Percentiles rank a stretch among this genome's conserved stretches.
Evolutionary conservation across 1,140 invertebrate species (phyloP).

Genomic region (Cardiocondyla obscurior): DNA sequence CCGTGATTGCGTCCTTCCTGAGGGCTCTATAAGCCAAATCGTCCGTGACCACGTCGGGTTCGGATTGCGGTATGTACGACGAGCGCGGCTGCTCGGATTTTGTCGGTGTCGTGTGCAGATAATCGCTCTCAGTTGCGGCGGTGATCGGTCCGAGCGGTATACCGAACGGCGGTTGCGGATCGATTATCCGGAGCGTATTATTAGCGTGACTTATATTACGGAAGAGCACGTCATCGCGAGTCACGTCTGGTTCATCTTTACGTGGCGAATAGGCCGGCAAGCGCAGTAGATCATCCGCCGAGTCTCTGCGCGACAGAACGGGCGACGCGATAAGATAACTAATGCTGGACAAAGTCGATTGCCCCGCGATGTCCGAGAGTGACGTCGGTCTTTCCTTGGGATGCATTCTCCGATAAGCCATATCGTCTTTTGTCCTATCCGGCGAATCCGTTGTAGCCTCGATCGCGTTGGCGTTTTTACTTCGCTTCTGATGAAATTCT

Average conservation of each 20-base stretch:
- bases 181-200: conserved; percentile 85
- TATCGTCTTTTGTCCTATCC: conserved; percentile 90
- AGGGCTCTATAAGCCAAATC: conserved; percentile 93
- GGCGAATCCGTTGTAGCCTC: conserved; percentile 77
- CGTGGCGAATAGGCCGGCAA: conserved; percentile 55
- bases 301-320: conserved; percentile 78
- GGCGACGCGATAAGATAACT: conserved; percentile 91
- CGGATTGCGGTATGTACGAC: conserved; percentile 86
- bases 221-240: conserved; percentile 92
- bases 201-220: conserved; percentile 91
- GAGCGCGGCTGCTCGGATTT: conserved; percentile 84
- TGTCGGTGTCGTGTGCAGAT: conserved; percentile 90
- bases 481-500: conserved; percentile 70
- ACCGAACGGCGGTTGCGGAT: conserved; percentile 94
- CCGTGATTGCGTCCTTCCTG: conserved; percentile 89
- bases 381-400: conserved; percentile 84
- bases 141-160: conserved; percentile 93
- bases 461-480: conserved; percentile 15
- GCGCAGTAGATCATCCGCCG: conserved; percentile 68
- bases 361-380: conserved; percentile 82
- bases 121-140: conserved; percentile 90
- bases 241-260: conserved; percentile 90
- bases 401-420: conserved; percentile 90
- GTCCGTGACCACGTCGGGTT: conserved; percentile 93
- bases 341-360: conserved; percentile 86